These are phyloP conservation scores for Pelecanoides urinatrix DNA, from an alignment of 2,113 vertebrate genomes.

Conservation along the genomic window DNA sequence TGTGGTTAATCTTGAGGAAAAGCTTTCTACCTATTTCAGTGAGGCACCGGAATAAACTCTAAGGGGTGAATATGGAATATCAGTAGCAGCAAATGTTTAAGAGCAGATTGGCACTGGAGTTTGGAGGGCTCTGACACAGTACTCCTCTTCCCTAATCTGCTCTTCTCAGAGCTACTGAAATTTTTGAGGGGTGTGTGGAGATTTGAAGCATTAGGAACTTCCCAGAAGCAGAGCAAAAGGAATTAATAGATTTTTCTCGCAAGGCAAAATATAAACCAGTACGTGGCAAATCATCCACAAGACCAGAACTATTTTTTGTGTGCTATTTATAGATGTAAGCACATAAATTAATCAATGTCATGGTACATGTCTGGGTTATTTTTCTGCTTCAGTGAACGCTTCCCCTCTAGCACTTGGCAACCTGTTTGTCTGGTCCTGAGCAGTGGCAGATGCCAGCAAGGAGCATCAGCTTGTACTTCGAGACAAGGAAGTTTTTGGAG, in stretches of 20 bases:
- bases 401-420: background rate
- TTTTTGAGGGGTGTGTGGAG: background rate
- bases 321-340: background rate
- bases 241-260: background rate
- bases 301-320: background rate
- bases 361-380: background rate
- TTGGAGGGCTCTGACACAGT: background rate
- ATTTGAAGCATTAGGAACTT: background rate
- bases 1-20: background rate
- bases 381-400: background rate
- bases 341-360: slow-evolving; percentile 1
- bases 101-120: background rate
- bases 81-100: background rate
- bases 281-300: background rate
- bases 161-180: background rate
- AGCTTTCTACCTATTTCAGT: background rate
- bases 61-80: background rate
- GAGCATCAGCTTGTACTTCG: background rate
- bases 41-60: background rate
- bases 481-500: background rate
- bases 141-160: background rate
- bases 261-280: background rate
- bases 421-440: background rate
- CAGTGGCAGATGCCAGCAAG: background rate
- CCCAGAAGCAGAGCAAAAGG: background rate